phyloP scores from a whole-genome alignment of 2,888 invertebrate genomes.

The Taenaris catops region DNA sequence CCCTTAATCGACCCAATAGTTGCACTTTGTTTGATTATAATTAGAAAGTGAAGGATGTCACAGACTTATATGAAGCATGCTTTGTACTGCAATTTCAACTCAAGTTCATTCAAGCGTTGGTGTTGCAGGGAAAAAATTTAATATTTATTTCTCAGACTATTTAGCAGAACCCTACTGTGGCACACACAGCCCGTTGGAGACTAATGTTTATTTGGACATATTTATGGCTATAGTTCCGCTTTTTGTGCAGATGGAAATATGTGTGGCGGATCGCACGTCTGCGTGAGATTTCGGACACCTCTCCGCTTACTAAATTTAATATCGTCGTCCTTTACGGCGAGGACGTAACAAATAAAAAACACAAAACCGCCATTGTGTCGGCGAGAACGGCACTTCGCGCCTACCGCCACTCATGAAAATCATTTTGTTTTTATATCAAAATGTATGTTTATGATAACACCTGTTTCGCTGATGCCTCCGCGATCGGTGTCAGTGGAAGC shows the following conservation, averaged over 20 bases:
- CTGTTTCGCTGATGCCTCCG: constrained; percentile 77
- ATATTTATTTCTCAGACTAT: constrained; percentile 14
- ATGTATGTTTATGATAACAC: constrained; percentile 80
- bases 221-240: constrained; percentile 80
- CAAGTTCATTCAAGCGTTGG: no score
- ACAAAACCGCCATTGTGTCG: constrained; percentile 77
- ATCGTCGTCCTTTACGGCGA: constrained; percentile 73
- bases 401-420: constrained; percentile 78
- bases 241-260: constrained; percentile 79
- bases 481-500: constrained; percentile 74
- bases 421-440: constrained; percentile 78
- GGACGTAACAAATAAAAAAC: constrained; percentile 65
- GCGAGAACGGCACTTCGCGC: constrained; percentile 75
- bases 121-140: no score
- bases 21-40: no score
- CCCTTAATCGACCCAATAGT: no score
- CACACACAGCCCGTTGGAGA: constrained; percentile 58
- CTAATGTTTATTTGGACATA: constrained; percentile 80
- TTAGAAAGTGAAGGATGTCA: no score
- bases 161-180: constrained; percentile 53
- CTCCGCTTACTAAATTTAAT: constrained; percentile 79
- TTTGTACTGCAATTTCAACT: no score
- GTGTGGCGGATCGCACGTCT: constrained; percentile 81
- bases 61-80: no score
- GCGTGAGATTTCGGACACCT: constrained; percentile 80